A percentile compares a stretch with the other conserved stretches of the same genome.
Conservation (phyloP, 2,888 invertebrate genomes). For the Leptothorax acervorum region DNA sequence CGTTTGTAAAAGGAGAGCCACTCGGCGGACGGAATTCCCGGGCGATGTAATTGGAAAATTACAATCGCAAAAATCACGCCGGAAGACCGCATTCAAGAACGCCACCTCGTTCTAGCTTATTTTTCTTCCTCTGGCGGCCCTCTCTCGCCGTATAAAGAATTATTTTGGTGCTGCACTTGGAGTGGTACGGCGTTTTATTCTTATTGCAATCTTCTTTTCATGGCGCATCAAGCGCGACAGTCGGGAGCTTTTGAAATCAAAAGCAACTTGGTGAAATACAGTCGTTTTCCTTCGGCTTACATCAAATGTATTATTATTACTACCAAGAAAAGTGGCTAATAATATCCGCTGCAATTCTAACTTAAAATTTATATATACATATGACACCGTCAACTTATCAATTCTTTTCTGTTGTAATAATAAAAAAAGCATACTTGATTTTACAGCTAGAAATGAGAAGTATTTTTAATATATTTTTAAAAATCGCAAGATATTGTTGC, state of each 20-base stretch:
- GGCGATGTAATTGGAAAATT: conserved; percentile 71
- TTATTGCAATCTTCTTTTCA: conserved; percentile 42
- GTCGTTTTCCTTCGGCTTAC: conserved; percentile 10
- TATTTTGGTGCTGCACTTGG: conserved; percentile 38
- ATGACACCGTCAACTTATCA: neutral
- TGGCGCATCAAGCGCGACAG: conserved; percentile 39
- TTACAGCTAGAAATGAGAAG: neutral
- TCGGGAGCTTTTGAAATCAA: conserved; percentile 36
- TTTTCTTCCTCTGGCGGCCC: neutral
- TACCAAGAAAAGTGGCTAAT: neutral
- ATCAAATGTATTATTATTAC: conserved; percentile 33
- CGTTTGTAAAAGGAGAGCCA: conserved; percentile 22
- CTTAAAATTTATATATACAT: neutral
- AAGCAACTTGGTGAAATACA: conserved; percentile 27
- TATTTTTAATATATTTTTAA: neutral
- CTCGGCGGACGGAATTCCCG: conserved; percentile 29
- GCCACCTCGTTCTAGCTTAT: conserved; percentile 24
- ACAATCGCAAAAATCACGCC: conserved; percentile 59
- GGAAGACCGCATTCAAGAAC: conserved; percentile 19
- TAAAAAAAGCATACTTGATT: neutral
- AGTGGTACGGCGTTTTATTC: conserved; percentile 4
- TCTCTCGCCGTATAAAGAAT: conserved; percentile 32
- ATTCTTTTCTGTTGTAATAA: neutral
- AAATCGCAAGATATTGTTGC: neutral
- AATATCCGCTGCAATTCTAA: neutral